Evolutionary conservation across 2,797 vertebrate genomes (phyloP), one percentile per base, ranked within the genome.

Genomic region (Champsocephalus gunnari): DNA sequence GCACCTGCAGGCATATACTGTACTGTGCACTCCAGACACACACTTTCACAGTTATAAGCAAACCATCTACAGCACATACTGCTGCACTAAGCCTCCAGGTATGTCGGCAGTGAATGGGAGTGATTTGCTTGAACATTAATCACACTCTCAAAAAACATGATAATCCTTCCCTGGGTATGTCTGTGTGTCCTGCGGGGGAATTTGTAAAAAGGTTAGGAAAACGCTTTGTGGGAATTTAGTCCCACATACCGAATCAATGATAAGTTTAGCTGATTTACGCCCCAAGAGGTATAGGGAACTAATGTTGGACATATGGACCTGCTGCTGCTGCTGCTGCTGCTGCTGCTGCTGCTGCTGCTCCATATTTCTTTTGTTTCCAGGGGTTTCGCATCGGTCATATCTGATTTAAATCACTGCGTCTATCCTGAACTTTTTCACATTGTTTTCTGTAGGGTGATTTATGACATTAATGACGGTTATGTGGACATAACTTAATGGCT

Each of bases 121-220:
- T 63, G 55, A 86, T 87, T 85, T 82, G 38, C 5, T 6, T 83
- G 71, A 77, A 69, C 75, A 85, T 89, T 71, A 84, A 90, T 88
- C 87, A 65, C 81, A 68, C 48, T 57, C 74, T 77, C 54, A 85
- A 81, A 38, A 79, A 86, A 85, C 79, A 80, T 21, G 51, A 80
- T 87, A 77, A 82, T 83, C 64, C 56, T 79, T 85, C 60, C 62
- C 75, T 55, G 38, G 66, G 59, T 61, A 59, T 48, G 17, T 24
- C 12, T 5, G 12, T 57, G 53, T 65, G 56, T 82, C 77, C 71
- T 67, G 44, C 4, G 65, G 83, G 81, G 66, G 6, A 34, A 73
- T 75, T 80, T 73, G 54, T 48, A 51, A 72, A 34, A 77, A 34
- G 21, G 8, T 63, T 82, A 66, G 63, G 9, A 63, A 73, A 75